Evolutionary conservation across 1,140 invertebrate genomes (phyloP).

Genomic region (Plodia interpunctella): DNA sequence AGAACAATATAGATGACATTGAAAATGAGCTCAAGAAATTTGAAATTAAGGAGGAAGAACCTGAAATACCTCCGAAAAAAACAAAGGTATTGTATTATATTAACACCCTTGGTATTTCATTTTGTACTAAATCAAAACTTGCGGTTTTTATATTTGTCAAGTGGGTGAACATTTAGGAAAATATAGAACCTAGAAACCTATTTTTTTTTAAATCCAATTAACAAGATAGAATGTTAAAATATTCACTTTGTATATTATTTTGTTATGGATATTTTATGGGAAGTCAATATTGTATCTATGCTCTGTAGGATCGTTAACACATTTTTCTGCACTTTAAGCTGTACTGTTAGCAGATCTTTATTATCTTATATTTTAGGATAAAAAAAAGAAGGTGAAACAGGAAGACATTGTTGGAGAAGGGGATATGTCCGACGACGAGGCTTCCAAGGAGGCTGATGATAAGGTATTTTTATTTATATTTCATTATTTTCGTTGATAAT

Average conservation of each 20-base stretch:
- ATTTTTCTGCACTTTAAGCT: too few species aligned
- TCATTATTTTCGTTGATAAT: not conserved
- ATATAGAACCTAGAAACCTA: too few species aligned
- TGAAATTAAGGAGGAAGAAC: conserved; percentile 51
- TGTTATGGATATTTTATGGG: too few species aligned
- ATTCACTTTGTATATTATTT: too few species aligned
- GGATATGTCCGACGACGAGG: conserved; percentile 33
- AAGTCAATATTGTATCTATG: too few species aligned
- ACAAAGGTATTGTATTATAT: conserved; percentile 30
- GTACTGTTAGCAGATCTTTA: too few species aligned
- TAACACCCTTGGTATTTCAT: not conserved
- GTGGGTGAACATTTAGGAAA: too few species aligned
- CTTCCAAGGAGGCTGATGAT: conserved; percentile 23
- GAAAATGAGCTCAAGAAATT: conserved; percentile 67
- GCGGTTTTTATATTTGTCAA: too few species aligned
- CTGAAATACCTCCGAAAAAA: conserved; percentile 22
- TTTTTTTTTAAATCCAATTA: too few species aligned
- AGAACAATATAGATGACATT: conserved; percentile 62
- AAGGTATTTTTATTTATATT: conserved; percentile 15
- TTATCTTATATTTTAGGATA: conserved; percentile 28
- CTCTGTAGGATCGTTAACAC: too few species aligned
- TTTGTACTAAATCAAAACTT: too few species aligned
- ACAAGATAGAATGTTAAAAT: too few species aligned
- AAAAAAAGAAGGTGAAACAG: conserved; percentile 33
- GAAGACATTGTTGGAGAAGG: conserved; percentile 31